Evolutionary conservation across 2,888 invertebrate genomes (phyloP).

Genomic region (Eudasyphora cyanicolor): DNA sequence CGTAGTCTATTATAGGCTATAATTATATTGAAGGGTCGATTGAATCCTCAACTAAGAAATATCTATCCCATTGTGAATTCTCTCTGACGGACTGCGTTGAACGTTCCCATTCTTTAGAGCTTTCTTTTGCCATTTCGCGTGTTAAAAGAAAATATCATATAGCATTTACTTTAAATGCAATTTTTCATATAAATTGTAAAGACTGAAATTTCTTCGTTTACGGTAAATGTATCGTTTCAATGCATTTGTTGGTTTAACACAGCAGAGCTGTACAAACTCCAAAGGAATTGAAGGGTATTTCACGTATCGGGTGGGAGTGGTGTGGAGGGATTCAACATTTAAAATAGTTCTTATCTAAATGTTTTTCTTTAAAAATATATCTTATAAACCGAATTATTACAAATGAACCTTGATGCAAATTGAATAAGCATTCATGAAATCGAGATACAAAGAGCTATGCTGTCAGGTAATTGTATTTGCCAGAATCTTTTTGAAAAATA

Average conservation of each 20-base stretch:
- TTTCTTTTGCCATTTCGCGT: conserved; percentile 41
- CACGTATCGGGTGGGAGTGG: background rate
- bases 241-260: background rate
- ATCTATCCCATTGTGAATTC: too few relatives aligned
- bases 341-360: background rate
- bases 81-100: conserved; percentile 19
- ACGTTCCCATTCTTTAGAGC: conserved; percentile 17
- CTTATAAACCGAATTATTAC: too few relatives aligned
- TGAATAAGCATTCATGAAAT: too few relatives aligned
- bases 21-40: too few relatives aligned
- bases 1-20: too few relatives aligned
- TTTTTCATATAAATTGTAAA: conserved; percentile 31
- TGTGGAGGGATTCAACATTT: too few relatives aligned
- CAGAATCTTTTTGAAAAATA: too few relatives aligned
- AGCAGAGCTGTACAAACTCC: conserved; percentile 13
- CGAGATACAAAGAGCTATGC: too few relatives aligned
- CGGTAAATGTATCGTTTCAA: background rate
- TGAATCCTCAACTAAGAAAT: too few relatives aligned
- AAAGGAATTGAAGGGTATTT: background rate
- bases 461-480: too few relatives aligned
- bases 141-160: conserved; percentile 32
- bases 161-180: conserved; percentile 47
- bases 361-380: too few relatives aligned
- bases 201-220: background rate
- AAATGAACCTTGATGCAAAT: too few relatives aligned